Evolutionary conservation across 2,797 vertebrate species (phyloP).

Genomic region (Calcarius lapponicus): DNA sequence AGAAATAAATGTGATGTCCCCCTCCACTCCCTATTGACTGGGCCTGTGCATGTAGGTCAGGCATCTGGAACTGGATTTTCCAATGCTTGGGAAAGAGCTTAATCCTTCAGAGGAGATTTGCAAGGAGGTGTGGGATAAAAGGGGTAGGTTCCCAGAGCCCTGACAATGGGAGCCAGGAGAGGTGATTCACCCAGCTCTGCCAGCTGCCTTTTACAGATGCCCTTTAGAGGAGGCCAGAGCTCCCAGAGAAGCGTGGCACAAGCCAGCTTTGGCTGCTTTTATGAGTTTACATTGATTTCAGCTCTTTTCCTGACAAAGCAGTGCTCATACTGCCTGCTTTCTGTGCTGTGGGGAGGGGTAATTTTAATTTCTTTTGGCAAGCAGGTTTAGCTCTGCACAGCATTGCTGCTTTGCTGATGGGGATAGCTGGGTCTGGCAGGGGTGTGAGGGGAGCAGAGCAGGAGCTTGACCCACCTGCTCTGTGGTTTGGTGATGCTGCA

Average conservation of each 20-base stretch:
- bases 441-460: neutral
- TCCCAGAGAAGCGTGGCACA: neutral
- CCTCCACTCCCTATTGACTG: neutral
- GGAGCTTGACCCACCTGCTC: neutral
- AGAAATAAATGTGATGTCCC: constrained; percentile 28
- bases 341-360: neutral
- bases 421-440: neutral
- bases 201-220: neutral
- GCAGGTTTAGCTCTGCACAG: neutral
- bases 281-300: neutral
- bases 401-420: neutral
- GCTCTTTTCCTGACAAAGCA: neutral
- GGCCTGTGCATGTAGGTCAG: neutral
- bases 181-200: neutral
- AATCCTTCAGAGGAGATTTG: neutral
- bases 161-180: neutral
- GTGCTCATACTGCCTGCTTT: neutral
- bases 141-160: neutral
- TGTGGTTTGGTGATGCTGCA: neutral
- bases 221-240: neutral
- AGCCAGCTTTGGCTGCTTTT: neutral
- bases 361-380: neutral
- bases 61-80: constrained; percentile 28
- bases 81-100: constrained; percentile 21
- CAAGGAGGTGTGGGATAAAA: neutral